These are phyloP conservation scores for Megamerina dolium DNA, from an alignment of 2,888 invertebrate genomes.

Conservation along the genomic window DNA sequence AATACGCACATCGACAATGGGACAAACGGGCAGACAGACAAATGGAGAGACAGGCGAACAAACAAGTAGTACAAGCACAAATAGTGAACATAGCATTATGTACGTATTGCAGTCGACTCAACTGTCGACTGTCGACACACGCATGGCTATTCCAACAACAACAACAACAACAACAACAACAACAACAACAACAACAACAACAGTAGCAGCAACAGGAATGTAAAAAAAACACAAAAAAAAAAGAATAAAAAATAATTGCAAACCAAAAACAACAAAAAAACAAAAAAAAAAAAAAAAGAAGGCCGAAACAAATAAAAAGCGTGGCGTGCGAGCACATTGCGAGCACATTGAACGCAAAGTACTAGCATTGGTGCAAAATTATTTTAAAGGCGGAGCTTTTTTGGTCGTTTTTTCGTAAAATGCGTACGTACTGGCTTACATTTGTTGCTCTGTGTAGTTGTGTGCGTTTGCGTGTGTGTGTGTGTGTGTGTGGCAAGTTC, in stretches of 20 bases:
- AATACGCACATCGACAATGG: no score
- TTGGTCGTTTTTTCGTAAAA: slow-evolving; percentile 45
- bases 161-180: slow-evolving; percentile 2
- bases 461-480: neutral
- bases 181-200: neutral
- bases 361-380: slow-evolving; percentile 42
- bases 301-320: slow-evolving; percentile 2
- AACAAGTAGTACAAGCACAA: no score
- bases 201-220: neutral
- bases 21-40: no score
- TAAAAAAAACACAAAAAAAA: slow-evolving; percentile 4
- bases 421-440: no score
- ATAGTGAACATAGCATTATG: no score
- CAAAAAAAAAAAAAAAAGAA: no score
- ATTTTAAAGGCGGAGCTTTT: slow-evolving; percentile 48
- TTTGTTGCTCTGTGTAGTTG: no score
- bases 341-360: slow-evolving; percentile 26
- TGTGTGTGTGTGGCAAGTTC: neutral
- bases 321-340: neutral
- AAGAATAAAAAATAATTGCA: slow-evolving; percentile 5
- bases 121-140: no score
- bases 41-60: no score
- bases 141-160: no score
- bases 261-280: neutral
- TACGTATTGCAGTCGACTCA: no score